A percentile compares a stretch with the other conserved stretches of the same genome.
These are phyloP conservation scores for Turritopsis dohrnii DNA, from an alignment of 30 jellyfish, hydroid and myxozoan species.

Conservation along the genomic window DNA sequence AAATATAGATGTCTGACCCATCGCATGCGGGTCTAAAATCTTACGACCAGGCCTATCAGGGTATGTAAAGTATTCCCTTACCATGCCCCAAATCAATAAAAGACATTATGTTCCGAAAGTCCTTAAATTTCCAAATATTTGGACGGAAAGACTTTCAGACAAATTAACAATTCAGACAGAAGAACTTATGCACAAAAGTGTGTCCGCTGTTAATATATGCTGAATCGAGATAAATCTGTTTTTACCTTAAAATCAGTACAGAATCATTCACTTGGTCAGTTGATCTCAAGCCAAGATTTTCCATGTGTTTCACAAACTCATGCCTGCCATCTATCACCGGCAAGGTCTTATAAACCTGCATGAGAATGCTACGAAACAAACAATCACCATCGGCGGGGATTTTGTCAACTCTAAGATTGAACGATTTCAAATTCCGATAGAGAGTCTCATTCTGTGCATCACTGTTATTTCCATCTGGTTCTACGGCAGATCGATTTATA, in stretches of 20 bases:
- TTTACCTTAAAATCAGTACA: slow-evolving; percentile 1
- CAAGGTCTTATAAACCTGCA: neutral
- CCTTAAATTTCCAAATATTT: too few species aligned
- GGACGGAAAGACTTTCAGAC: too few species aligned
- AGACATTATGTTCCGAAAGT: too few species aligned
- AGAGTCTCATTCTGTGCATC: neutral
- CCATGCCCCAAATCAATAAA: too few species aligned
- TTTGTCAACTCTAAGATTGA: neutral
- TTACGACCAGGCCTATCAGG: too few species aligned
- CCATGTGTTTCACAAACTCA: slow-evolving; percentile 3
- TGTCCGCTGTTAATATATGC: neutral
- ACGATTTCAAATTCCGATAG: neutral
- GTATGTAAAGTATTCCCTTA: too few species aligned
- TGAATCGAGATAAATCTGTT: neutral
- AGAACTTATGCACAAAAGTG: neutral
- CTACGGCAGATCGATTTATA: neutral
- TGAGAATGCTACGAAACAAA: slow-evolving; percentile 10
- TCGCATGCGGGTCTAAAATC: too few species aligned
- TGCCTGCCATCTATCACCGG: neutral
- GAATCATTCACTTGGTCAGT: neutral
- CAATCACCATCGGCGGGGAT: slow-evolving; percentile 27
- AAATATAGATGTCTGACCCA: too few species aligned
- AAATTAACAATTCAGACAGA: too few species aligned
- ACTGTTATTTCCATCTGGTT: neutral
- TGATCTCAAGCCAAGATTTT: slow-evolving; percentile 5